Percentiles rank a stretch among this genome's conserved stretches.
phyloP scores from a whole-genome alignment of 2,113 vertebrate species.

The Sander vitreus region DNA sequence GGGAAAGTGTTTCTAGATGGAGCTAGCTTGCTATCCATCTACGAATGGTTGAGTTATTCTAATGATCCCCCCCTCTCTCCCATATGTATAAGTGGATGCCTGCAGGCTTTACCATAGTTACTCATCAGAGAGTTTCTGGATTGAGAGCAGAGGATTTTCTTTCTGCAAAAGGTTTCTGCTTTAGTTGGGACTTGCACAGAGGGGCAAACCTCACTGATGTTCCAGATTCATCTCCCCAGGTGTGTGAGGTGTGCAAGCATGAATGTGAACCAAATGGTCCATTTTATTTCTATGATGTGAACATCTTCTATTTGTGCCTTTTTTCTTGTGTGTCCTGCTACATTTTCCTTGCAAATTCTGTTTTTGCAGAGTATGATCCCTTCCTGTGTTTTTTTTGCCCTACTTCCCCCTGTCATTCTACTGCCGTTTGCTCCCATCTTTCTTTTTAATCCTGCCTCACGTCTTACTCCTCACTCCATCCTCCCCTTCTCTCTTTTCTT shows the following conservation, averaged over 20 bases:
- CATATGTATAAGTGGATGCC: slow-evolving; percentile 36
- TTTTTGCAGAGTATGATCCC: slow-evolving; percentile 26
- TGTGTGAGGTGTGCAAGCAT: slow-evolving; percentile 1
- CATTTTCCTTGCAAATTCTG: slow-evolving; percentile 10
- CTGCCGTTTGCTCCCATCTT: slow-evolving; percentile 2
- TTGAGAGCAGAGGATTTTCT: slow-evolving; percentile 25
- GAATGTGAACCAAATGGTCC: background rate
- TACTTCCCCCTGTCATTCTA: slow-evolving; percentile 1
- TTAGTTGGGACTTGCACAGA: slow-evolving; percentile 3
- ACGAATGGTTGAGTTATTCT: slow-evolving; percentile 66
- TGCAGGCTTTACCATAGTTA: slow-evolving; percentile 28
- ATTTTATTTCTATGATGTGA: background rate
- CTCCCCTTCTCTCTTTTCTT: background rate
- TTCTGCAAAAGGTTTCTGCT: slow-evolving; percentile 15
- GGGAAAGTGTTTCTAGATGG: slow-evolving; percentile 66
- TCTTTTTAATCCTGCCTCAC: slow-evolving; percentile 18
- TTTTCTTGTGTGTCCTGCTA: background rate
- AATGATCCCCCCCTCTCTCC: slow-evolving; percentile 53
- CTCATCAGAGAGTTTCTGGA: slow-evolving; percentile 47
- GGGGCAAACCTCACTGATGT: background rate
- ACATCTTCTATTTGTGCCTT: background rate
- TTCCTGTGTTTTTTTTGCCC: slow-evolving; percentile 26
- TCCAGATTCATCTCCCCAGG: slow-evolving; percentile 13
- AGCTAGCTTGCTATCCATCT: slow-evolving; percentile 62
- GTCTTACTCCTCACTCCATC: slow-evolving; percentile 20